Percentiles rank a stretch among this genome's conserved stretches.
phyloP scores from a whole-genome alignment of 35 echinoderm and acorn worm genomes.

The Eucidaris tribuloides region DNA sequence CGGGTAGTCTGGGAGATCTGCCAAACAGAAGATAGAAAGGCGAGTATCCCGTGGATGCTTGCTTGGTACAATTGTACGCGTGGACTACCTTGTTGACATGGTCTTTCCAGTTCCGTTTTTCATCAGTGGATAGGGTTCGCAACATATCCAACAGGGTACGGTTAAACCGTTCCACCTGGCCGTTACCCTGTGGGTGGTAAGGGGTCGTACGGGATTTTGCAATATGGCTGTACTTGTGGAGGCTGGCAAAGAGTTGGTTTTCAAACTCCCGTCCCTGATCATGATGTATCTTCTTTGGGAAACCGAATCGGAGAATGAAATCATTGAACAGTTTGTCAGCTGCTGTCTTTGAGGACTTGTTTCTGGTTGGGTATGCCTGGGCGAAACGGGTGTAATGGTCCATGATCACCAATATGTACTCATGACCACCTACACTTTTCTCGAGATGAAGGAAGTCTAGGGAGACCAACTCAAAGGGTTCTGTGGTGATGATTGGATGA shows the following conservation, averaged over 20 bases:
- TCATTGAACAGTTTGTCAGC: constrained; percentile 54
- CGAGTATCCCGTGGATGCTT: constrained; percentile 19
- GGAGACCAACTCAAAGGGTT: constrained; percentile 42
- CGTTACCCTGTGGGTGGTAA: constrained; percentile 51
- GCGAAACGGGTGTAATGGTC: constrained; percentile 68
- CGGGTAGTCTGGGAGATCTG: not conserved
- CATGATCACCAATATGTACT: constrained; percentile 53
- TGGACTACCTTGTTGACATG: constrained; percentile 50
- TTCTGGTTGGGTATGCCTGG: constrained; percentile 47
- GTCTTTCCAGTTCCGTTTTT: constrained; percentile 30
- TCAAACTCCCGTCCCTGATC: constrained; percentile 72
- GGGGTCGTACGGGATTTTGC: constrained; percentile 19
- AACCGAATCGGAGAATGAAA: constrained; percentile 53
- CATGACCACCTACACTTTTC: constrained; percentile 35
- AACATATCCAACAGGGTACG: constrained; percentile 18
- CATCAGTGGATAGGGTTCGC: not conserved
- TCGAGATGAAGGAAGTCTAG: constrained; percentile 58
- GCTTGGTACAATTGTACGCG: constrained; percentile 64
- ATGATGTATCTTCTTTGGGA: constrained; percentile 45
- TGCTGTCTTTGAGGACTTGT: constrained; percentile 23
- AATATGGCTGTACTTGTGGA: constrained; percentile 25
- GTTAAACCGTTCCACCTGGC: constrained; percentile 36
- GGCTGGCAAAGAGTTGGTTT: constrained; percentile 30
- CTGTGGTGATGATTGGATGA: constrained; percentile 16
- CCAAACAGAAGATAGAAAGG: constrained; percentile 8